Base-by-base conservation (phyloP, 2,888 invertebrate species). In the Emmelina monodactyla region DNA sequence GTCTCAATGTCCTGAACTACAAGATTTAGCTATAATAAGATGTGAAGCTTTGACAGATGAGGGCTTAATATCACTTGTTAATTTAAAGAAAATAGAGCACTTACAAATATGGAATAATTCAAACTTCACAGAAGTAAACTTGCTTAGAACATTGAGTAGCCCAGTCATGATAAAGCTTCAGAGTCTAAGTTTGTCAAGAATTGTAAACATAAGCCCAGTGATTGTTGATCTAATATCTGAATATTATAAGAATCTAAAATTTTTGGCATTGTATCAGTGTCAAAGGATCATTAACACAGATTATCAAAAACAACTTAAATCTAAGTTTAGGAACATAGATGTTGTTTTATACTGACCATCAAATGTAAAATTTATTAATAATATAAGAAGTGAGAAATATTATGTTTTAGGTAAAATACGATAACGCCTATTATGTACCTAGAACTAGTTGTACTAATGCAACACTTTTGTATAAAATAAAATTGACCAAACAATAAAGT, bases 81-180 rank as follows among this genome's bases (percentile, higher is more conserved):
- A 58, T 37, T 54, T 75, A 12, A 55, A 53, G 40, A 46, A 47
- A 12, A 46, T 78, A 39, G 49, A 62, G 39, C 62, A 64, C 43
- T 53, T 81, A 42, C 71, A 70, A 42, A 53, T 81, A 40, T 81
- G 80, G 80, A 78, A 80, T 45, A 81, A 78, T 46, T 40, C 37
- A 1, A 58, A 54, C 33, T 80, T 81, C 44, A 57, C 68, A 14
- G 72, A 78, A 51, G 43, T 36, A 3, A 60, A 49, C 39, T 51
- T 81, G 28, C 43, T 63, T 3, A 55, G 47, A 40, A 65, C 67
- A 28, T 52, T 81, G 16, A 51, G 58, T n/a, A 58, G 61, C 42
- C 52, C 60, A 1, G 53, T 50, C 39, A 50, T 76, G 33, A 41
- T 57, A 11, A 62, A 52, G 39, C 42, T 81, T 33, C 52, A 58